phyloP scores from a whole-genome alignment of 2,113 vertebrate genomes.

The Etheostoma spectabile region DNA sequence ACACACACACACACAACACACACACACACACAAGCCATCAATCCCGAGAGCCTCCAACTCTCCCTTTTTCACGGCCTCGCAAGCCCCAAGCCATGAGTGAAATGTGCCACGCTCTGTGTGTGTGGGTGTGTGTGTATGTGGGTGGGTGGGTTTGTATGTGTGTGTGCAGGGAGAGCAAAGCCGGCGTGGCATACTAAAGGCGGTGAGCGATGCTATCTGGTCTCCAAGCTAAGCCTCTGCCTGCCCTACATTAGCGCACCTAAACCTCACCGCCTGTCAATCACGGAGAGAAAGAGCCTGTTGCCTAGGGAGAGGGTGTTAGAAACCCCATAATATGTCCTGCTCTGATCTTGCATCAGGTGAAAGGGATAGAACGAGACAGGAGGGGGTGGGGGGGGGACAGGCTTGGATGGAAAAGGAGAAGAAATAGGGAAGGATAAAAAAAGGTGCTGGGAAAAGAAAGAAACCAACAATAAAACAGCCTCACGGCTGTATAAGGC shows the following conservation, averaged over 20 bases:
- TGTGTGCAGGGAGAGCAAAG: conserved; percentile 60
- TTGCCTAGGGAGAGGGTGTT: conserved; percentile 72
- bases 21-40: conserved; percentile 44
- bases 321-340: conserved; percentile 73
- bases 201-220: conserved; percentile 82
- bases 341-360: conserved; percentile 73
- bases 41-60: conserved; percentile 53
- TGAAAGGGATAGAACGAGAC: conserved; percentile 54
- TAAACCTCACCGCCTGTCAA: conserved; percentile 81
- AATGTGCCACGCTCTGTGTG: conserved; percentile 70
- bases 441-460: conserved; percentile 44
- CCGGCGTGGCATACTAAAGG: conserved; percentile 79
- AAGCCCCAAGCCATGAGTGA: conserved; percentile 81
- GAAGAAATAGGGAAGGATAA: conserved; percentile 29
- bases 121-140: conserved; percentile 24
- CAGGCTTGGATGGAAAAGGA: conserved; percentile 3
- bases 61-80: conserved; percentile 71
- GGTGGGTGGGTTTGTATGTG: conserved; percentile 33
- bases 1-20: conserved; percentile 25
- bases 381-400: conserved; percentile 6
- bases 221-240: conserved; percentile 78
- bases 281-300: conserved; percentile 73
- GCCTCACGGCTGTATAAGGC: conserved; percentile 9
- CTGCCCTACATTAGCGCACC: conserved; percentile 83
- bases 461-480: conserved; percentile 39